Percentiles rank a stretch among this genome's conserved stretches.
phyloP scores from a whole-genome alignment of 2,888 invertebrate genomes.

The Hirudinaria manillensis region DNA sequence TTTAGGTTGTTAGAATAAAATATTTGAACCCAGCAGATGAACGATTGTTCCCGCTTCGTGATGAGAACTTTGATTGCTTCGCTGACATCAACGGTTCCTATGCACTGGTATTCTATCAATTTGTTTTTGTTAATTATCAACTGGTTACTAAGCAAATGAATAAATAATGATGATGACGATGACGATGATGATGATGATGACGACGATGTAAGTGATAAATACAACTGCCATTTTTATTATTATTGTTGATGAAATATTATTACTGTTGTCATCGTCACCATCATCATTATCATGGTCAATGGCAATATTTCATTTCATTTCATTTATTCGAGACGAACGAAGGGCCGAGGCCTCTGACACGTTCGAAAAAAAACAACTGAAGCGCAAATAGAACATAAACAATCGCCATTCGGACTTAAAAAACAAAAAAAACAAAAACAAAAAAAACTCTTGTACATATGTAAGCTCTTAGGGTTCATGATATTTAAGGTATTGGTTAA shows the following conservation, averaged over 20 bases:
- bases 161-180: neutral
- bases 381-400: too few species aligned
- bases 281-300: neutral
- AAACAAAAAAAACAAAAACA: neutral
- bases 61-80: slow-evolving; percentile 35
- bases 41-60: slow-evolving; percentile 19
- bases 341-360: too few species aligned
- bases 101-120: slow-evolving; percentile 34
- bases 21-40: slow-evolving; percentile 39
- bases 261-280: neutral
- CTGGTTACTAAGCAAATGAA: too few species aligned
- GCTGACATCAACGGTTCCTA: slow-evolving; percentile 32
- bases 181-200: neutral
- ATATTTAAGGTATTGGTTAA: too few species aligned
- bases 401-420: too few species aligned
- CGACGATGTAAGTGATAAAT: neutral
- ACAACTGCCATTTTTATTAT: neutral
- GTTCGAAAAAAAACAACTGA: too few species aligned
- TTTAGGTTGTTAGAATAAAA: too few species aligned
- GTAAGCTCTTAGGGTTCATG: too few species aligned
- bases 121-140: too few species aligned
- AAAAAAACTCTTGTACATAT: too few species aligned
- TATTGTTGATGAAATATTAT: slow-evolving; percentile 18
- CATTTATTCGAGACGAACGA: too few species aligned
- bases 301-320: neutral